Percentiles rank a stretch among this genome's conserved stretches.
These are phyloP conservation scores for Alviniconcha marisindica DNA, from an alignment of 1,140 invertebrate genomes.

Conservation along the genomic window DNA sequence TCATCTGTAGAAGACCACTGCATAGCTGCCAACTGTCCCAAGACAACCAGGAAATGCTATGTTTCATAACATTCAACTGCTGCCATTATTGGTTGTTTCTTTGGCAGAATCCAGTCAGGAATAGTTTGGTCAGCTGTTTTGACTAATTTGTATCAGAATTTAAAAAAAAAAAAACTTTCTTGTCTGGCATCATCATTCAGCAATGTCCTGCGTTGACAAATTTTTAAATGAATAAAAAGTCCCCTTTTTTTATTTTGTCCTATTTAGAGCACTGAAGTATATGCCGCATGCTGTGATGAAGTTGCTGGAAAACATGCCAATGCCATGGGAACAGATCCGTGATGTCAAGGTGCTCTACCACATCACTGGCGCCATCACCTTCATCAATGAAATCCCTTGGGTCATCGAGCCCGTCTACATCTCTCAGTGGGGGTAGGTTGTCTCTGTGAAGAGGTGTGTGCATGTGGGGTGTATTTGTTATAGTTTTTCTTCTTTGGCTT, in stretches of 20 bases:
- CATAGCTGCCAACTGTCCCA: too few species aligned
- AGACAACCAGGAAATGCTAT: too few species aligned
- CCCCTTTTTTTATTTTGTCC: constrained; percentile 43
- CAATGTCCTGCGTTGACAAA: too few species aligned
- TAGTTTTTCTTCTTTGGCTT: too few species aligned
- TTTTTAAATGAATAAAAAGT: not conserved
- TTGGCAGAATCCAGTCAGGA: too few species aligned
- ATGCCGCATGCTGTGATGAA: constrained; percentile 99
- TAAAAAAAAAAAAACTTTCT: not conserved
- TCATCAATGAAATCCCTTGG: constrained; percentile 99
- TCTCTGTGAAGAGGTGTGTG: too few species aligned
- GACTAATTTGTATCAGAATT: not conserved
- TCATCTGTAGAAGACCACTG: too few species aligned
- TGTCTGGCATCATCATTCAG: too few species aligned
- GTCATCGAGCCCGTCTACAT: constrained; percentile 99
- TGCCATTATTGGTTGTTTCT: too few species aligned
- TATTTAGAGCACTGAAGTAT: constrained; percentile 93
- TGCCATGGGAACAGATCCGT: constrained; percentile 99
- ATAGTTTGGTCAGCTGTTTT: not conserved
- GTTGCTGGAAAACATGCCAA: constrained; percentile 99
- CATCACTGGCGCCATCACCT: constrained; percentile 99
- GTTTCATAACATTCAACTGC: too few species aligned
- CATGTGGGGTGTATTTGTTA: too few species aligned
- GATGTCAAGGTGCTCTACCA: constrained; percentile 99
- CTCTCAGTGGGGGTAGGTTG: constrained; percentile 95